Percentiles rank a stretch among this genome's conserved stretches.
These are phyloP conservation scores for Cantharis flavilabris DNA, from an alignment of 2,888 invertebrate species.

Conservation along the genomic window DNA sequence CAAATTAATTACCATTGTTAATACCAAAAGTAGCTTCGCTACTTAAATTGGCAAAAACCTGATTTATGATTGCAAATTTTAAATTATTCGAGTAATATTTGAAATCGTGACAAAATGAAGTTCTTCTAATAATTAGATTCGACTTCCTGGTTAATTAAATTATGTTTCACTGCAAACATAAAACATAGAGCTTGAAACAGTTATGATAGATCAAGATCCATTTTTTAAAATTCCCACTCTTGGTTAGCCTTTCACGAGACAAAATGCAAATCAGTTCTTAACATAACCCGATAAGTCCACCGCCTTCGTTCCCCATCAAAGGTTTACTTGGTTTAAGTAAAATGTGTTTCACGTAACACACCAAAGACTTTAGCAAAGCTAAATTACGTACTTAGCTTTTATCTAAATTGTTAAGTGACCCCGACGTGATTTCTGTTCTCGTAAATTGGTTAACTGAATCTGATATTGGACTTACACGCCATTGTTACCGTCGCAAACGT, in stretches of 20 bases:
- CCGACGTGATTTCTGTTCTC: constrained; percentile 24
- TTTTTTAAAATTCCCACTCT: constrained; percentile 13
- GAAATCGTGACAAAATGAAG: background rate
- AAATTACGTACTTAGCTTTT: constrained; percentile 13
- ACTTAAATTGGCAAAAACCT: background rate
- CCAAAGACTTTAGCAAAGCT: background rate
- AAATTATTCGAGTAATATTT: background rate
- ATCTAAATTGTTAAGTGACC: constrained; percentile 14
- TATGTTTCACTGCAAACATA: background rate
- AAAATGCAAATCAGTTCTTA: constrained; percentile 24
- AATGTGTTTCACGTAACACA: constrained; percentile 12
- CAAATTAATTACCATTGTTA: background rate
- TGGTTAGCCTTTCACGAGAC: constrained; percentile 20
- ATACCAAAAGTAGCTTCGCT: background rate
- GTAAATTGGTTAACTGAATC: constrained; percentile 23
- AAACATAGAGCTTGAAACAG: background rate
- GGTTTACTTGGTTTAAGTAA: constrained; percentile 6
- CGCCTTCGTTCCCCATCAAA: constrained; percentile 12
- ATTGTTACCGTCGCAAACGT: constrained; percentile 28
- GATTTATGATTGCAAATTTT: background rate
- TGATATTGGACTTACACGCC: constrained; percentile 27
- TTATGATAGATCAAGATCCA: background rate
- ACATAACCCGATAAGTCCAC: constrained; percentile 23
- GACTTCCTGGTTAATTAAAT: background rate
- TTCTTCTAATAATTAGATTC: background rate